phyloP scores from a whole-genome alignment of 2,888 invertebrate species.

The Periphyllus acericola region DNA sequence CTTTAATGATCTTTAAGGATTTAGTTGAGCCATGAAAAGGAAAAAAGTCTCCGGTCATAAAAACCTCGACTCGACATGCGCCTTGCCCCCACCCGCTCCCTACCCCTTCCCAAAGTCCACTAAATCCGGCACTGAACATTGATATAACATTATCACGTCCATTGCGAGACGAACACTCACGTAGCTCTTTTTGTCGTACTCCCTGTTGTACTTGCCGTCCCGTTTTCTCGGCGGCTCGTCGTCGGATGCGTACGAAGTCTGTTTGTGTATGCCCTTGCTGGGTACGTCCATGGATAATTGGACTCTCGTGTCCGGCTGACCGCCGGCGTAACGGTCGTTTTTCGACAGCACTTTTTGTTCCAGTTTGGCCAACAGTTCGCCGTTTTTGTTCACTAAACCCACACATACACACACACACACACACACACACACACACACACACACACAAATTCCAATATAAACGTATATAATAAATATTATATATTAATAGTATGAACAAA shows the following conservation, averaged over 20 bases:
- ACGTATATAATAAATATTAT: no score
- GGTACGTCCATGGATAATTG: conserved; percentile 73
- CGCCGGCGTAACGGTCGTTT: conserved; percentile 67
- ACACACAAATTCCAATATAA: no score
- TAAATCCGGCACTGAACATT: no score
- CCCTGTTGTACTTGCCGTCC: conserved; percentile 64
- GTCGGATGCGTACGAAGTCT: conserved; percentile 70
- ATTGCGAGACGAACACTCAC: neutral
- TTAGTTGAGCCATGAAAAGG: no score
- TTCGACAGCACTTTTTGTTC: conserved; percentile 67
- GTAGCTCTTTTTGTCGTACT: conserved; percentile 50
- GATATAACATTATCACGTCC: neutral
- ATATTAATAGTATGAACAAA: no score
- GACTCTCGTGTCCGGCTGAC: conserved; percentile 69
- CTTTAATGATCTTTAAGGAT: no score
- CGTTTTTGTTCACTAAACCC: conserved; percentile 68
- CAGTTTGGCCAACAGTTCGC: conserved; percentile 67
- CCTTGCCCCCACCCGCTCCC: no score
- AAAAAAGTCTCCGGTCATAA: no score
- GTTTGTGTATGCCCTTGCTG: conserved; percentile 71
- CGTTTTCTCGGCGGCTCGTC: conserved; percentile 67
- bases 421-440: no score
- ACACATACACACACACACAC: no score
- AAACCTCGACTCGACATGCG: no score
- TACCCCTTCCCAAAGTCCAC: no score